Percentiles rank a stretch among this genome's conserved stretches.
Conservation (phyloP, 2,113 vertebrate species). For the Pangasianodon hypophthalmus region DNA sequence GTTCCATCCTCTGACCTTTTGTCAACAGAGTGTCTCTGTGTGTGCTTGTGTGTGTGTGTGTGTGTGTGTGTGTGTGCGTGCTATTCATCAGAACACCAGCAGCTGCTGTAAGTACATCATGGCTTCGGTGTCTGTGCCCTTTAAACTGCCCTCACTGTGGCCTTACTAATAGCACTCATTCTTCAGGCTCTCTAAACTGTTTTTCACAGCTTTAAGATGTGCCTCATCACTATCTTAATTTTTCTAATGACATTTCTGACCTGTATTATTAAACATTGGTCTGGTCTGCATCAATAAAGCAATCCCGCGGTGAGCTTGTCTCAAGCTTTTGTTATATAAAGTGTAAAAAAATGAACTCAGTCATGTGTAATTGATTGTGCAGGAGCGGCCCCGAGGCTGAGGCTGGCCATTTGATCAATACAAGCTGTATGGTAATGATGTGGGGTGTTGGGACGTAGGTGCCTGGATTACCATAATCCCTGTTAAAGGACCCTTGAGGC, state of each 20-base stretch:
- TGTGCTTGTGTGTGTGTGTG: conserved; percentile 17
- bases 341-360: conserved; percentile 64
- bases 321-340: conserved; percentile 52
- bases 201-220: background rate
- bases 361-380: conserved; percentile 72
- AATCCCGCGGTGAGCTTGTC: conserved; percentile 53
- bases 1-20: conserved; percentile 34
- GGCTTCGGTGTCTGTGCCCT: conserved; percentile 29
- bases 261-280: background rate
- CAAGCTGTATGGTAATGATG: conserved; percentile 73
- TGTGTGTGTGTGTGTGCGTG: conserved; percentile 7
- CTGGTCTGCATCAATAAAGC: conserved; percentile 18
- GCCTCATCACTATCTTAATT: background rate
- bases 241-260: background rate
- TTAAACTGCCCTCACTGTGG: conserved; percentile 33
- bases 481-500: conserved; percentile 16
- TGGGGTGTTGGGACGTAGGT: conserved; percentile 59
- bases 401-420: conserved; percentile 72
- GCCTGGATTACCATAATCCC: conserved; percentile 39
- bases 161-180: background rate
- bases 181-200: conserved; percentile 42
- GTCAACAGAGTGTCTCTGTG: background rate
- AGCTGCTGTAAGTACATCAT: conserved; percentile 48
- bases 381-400: conserved; percentile 63
- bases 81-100: conserved; percentile 41